Conservation (phyloP, 1,140 invertebrate genomes). For the Dreissena rostriformis region DNA sequence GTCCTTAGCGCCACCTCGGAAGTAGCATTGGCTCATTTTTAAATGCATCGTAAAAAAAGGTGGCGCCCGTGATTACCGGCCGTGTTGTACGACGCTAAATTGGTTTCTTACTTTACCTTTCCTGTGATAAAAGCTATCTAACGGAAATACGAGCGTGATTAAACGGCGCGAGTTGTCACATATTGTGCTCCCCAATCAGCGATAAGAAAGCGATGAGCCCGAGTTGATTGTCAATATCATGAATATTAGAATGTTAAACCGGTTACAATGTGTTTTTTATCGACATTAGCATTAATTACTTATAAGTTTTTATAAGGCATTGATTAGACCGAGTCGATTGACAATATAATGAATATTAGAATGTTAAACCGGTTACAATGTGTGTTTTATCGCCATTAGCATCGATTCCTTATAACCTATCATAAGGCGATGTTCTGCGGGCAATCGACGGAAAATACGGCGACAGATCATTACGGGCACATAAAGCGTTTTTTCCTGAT, state of each 20-base stretch:
- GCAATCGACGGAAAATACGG: too few relatives aligned
- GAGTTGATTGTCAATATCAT: neutral
- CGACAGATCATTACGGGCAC: too few relatives aligned
- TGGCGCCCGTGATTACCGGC: too few relatives aligned
- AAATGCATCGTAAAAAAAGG: too few relatives aligned
- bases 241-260: constrained; percentile 39
- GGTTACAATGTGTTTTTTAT: too few relatives aligned
- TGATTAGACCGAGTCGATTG: constrained; percentile 27
- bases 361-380: constrained; percentile 11
- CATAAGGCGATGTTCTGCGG: too few relatives aligned
- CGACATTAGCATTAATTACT: too few relatives aligned
- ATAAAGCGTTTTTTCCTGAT: too few relatives aligned
- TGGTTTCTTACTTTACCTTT: constrained; percentile 54
- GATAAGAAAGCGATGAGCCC: constrained; percentile 37
- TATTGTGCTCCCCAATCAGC: constrained; percentile 38
- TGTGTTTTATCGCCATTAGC: too few relatives aligned
- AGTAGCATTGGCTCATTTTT: too few relatives aligned
- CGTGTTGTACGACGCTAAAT: constrained; percentile 44
- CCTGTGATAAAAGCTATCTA: constrained; percentile 48
- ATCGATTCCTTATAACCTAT: too few relatives aligned
- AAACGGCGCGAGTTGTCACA: constrained; percentile 48
- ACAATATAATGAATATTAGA: constrained; percentile 15
- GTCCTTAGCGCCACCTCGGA: too few relatives aligned
- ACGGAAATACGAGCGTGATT: constrained; percentile 38
- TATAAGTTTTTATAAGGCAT: constrained; percentile 30